phyloP scores from a whole-genome alignment of 2,113 vertebrate genomes.

The Poecile atricapillus region DNA sequence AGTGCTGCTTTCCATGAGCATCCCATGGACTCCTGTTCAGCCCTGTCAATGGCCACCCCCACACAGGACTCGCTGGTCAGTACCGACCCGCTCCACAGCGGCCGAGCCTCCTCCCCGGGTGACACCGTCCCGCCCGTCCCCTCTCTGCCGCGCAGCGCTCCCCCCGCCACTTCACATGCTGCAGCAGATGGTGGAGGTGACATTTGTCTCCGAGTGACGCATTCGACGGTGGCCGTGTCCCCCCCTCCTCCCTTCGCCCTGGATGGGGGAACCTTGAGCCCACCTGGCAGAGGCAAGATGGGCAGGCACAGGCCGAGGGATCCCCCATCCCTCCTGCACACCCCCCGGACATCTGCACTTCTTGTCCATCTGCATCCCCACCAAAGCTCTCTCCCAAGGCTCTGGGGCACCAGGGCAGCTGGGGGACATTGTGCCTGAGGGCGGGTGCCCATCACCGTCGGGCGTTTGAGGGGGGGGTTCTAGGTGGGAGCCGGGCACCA shows the following conservation, averaged over 20 bases:
- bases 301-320: background rate
- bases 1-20: accelerated
- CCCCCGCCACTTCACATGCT: accelerated
- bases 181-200: slow-evolving; percentile 58
- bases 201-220: slow-evolving; percentile 11
- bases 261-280: background rate
- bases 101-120: background rate
- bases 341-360: background rate
- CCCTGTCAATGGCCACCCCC: background rate
- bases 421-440: background rate
- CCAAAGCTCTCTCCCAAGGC: background rate
- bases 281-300: background rate
- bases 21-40: background rate
- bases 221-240: background rate
- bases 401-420: background rate
- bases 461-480: background rate
- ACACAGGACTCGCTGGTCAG: accelerated
- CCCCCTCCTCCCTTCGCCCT: background rate
- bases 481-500: background rate
- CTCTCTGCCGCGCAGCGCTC: background rate
- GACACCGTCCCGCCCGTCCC: background rate
- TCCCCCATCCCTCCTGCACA: accelerated
- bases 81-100: accelerated
- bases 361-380: background rate
- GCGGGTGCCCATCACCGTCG: background rate